Conservation (phyloP, 1,140 invertebrate species). For the Hylaeus anthracinus region DNA sequence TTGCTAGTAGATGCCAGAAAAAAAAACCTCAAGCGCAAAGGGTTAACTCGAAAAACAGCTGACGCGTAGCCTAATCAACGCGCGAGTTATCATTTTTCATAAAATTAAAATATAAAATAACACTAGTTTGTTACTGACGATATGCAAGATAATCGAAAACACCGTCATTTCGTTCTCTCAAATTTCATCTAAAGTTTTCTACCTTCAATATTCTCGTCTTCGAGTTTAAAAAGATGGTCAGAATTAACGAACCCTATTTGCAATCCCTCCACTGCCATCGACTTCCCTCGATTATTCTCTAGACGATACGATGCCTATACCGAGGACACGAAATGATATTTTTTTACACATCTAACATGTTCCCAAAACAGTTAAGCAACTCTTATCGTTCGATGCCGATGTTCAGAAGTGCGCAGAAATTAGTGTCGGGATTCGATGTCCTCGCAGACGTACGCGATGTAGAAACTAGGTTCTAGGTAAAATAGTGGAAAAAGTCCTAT, state of each 20-base stretch:
- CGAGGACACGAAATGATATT: background rate
- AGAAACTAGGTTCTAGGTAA: slow-evolving; percentile 39
- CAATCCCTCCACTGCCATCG: slow-evolving; percentile 11
- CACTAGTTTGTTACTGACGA: too few relatives aligned
- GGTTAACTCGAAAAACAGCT: too few relatives aligned
- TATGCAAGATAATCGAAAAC: too few relatives aligned
- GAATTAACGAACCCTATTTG: background rate
- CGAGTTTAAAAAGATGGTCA: too few relatives aligned
- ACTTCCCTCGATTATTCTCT: background rate
- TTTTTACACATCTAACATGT: slow-evolving; percentile 22
- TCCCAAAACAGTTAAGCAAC: slow-evolving; percentile 27
- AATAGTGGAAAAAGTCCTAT: slow-evolving; percentile 6
- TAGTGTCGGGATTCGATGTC: background rate
- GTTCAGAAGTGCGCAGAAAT: slow-evolving; percentile 8
- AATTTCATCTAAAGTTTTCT: too few relatives aligned
- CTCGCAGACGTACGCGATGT: background rate
- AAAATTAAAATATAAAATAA: too few relatives aligned
- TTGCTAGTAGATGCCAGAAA: too few relatives aligned
- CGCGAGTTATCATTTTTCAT: too few relatives aligned
- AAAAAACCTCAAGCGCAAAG: too few relatives aligned
- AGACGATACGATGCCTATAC: background rate
- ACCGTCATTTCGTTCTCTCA: too few relatives aligned
- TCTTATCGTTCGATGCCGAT: background rate
- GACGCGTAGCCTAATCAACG: too few relatives aligned
- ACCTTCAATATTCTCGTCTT: too few relatives aligned